A percentile compares a stretch with the other conserved stretches of the same genome.
Conservation (phyloP, 2,797 vertebrate genomes). For the Anguilla obscura region DNA sequence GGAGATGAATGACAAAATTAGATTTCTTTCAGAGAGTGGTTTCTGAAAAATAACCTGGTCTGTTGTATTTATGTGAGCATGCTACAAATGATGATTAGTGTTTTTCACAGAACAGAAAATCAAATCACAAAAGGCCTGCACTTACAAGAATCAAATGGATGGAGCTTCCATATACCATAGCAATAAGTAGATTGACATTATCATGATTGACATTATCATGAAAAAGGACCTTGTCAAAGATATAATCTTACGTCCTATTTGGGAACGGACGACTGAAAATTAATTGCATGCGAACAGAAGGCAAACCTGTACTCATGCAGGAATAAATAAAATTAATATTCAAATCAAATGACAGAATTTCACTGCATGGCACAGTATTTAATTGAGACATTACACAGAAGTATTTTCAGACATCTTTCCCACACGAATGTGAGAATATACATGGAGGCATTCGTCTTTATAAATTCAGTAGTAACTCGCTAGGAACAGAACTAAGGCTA, state of each 20-base stretch:
- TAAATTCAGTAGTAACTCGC: neutral
- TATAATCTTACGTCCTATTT: neutral
- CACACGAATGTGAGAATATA: neutral
- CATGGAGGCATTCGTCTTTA: neutral
- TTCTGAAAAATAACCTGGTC: neutral
- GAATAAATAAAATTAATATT: neutral
- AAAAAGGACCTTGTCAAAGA: neutral
- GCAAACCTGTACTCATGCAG: neutral
- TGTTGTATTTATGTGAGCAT: neutral
- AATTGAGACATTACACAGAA: neutral
- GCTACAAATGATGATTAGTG: neutral
- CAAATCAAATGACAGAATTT: neutral
- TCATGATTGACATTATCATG: neutral
- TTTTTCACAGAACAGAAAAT: neutral
- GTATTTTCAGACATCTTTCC: neutral
- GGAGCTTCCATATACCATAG: neutral
- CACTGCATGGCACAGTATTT: neutral
- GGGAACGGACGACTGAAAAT: neutral
- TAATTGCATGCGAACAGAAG: neutral
- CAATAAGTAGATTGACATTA: slow-evolving; percentile 1
- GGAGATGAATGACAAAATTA: neutral
- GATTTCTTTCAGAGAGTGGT: neutral
- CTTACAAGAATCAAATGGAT: neutral
- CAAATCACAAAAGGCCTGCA: neutral
- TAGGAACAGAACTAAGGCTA: neutral